Conservation (phyloP, 2,888 invertebrate species). For the Cotesia congregata region DNA sequence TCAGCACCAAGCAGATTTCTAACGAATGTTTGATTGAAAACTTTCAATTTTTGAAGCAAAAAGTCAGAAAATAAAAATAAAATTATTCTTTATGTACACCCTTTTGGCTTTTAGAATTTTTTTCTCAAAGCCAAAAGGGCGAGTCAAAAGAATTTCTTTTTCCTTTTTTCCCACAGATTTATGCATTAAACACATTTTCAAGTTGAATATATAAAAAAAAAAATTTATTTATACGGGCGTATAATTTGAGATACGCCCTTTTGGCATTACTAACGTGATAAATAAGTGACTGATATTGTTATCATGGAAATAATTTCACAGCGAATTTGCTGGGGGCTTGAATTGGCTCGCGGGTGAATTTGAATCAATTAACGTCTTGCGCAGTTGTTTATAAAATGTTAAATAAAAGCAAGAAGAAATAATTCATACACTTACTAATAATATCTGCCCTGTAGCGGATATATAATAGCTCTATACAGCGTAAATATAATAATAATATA, state of each 20-base stretch:
- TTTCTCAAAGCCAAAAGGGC: too few species aligned
- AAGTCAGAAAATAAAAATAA: too few species aligned
- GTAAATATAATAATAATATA: neutral
- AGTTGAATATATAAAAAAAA: too few species aligned
- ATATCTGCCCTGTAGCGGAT: conserved; percentile 2
- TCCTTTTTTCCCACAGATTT: neutral
- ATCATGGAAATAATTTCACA: neutral
- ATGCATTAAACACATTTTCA: too few species aligned
- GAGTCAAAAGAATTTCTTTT: neutral
- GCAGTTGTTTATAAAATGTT: neutral
- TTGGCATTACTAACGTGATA: too few species aligned
- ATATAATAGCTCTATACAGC: conserved; percentile 20
- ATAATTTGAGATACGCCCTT: too few species aligned
- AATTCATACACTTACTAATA: neutral
- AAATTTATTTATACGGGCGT: too few species aligned
- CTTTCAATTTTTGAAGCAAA: too few species aligned
- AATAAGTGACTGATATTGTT: neutral
- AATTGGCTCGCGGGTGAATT: neutral
- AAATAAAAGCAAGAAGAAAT: neutral
- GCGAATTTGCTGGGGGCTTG: neutral
- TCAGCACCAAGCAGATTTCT: too few species aligned
- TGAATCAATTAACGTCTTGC: conserved; percentile 28
- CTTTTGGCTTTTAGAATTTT: too few species aligned
- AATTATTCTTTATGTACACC: too few species aligned
- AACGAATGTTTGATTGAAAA: too few species aligned